These are phyloP conservation scores for Aramus guarauna DNA, from an alignment of 2,113 vertebrate species.

Conservation along the genomic window DNA sequence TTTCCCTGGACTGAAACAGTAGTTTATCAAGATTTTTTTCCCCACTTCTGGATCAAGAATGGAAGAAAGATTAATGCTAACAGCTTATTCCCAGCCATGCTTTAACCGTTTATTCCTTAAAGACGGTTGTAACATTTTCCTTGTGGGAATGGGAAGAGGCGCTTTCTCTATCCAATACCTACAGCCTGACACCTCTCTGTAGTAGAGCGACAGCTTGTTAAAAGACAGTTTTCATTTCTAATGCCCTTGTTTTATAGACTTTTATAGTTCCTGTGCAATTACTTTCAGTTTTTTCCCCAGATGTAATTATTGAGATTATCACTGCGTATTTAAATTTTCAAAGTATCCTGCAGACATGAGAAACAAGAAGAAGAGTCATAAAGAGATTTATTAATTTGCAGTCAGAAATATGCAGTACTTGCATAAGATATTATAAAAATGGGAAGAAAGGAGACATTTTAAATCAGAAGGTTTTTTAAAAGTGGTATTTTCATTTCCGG, in stretches of 20 bases:
- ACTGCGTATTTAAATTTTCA: not conserved
- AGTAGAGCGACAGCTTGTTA: not conserved
- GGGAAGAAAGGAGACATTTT: not conserved
- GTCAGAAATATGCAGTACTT: not conserved
- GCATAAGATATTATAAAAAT: accelerated
- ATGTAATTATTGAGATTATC: not conserved
- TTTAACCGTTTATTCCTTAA: not conserved
- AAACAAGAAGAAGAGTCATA: not conserved
- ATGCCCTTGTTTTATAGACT: not conserved
- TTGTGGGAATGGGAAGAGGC: not conserved
- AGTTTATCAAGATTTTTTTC: not conserved
- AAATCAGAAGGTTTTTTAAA: not conserved
- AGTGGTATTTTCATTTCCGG: not conserved
- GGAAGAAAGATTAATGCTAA: not conserved
- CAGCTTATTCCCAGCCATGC: not conserved
- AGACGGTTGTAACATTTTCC: not conserved
- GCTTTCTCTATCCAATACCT: not conserved
- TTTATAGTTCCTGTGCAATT: not conserved
- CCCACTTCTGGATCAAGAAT: not conserved
- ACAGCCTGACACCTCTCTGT: not conserved
- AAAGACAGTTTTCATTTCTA: not conserved
- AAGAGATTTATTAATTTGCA: not conserved
- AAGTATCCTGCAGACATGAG: not conserved
- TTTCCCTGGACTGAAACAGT: not conserved
- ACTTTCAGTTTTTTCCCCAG: not conserved